Conservation (phyloP, 2,888 invertebrate genomes). For the Pharmacophagus antenor region DNA sequence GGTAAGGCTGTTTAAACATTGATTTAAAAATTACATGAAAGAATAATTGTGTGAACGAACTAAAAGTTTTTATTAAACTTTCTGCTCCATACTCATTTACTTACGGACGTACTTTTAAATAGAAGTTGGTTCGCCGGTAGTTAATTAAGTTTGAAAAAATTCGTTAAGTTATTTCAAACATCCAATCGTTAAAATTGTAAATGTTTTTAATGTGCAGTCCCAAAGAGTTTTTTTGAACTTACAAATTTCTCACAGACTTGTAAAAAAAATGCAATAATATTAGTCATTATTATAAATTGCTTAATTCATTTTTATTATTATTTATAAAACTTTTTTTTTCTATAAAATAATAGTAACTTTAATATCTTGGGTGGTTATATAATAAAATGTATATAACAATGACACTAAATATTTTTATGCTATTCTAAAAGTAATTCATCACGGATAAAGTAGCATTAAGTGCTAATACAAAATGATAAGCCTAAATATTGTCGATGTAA, state of each 20-base stretch:
- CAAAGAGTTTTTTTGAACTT: not conserved
- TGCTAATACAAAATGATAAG: too few relatives aligned
- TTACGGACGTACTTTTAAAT: not conserved
- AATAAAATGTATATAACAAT: too few relatives aligned
- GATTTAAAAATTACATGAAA: not conserved
- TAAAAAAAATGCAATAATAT: not conserved
- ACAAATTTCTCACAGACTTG: not conserved
- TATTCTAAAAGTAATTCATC: not conserved
- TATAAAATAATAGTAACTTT: too few relatives aligned
- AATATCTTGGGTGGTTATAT: too few relatives aligned
- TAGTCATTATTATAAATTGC: too few relatives aligned
- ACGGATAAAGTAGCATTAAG: too few relatives aligned
- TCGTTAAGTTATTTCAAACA: not conserved
- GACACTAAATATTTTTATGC: too few relatives aligned
- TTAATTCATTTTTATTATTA: too few relatives aligned
- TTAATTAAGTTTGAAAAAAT: not conserved
- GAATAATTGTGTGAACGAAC: not conserved
- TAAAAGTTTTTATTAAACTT: conserved; percentile 1
- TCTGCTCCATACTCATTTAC: not conserved
- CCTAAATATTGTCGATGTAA: too few relatives aligned
- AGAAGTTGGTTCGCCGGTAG: not conserved
- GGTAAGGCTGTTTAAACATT: not conserved
- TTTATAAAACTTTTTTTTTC: too few relatives aligned
- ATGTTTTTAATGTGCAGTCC: not conserved
- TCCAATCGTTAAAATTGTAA: not conserved